These are phyloP conservation scores for Dione vanillae DNA, from an alignment of 2,888 invertebrate genomes.

Conservation along the genomic window DNA sequence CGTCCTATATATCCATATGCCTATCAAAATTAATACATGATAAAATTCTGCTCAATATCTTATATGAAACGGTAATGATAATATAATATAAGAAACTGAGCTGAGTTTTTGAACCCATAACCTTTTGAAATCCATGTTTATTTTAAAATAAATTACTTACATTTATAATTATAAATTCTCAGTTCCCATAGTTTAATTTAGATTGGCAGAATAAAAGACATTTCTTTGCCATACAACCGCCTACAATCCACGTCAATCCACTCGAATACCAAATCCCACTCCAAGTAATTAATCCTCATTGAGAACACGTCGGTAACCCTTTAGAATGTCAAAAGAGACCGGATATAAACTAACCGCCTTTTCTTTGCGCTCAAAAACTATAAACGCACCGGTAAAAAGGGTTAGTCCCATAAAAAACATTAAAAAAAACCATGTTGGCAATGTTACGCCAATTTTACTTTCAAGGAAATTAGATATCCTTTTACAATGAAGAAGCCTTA, in stretches of 20 bases:
- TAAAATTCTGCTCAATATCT: too few relatives aligned
- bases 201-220: constrained; percentile 41
- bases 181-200: constrained; percentile 17
- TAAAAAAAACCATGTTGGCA: constrained; percentile 64
- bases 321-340: constrained; percentile 74
- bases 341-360: constrained; percentile 85
- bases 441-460: constrained; percentile 84
- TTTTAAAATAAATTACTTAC: background rate
- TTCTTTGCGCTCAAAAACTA: constrained; percentile 77
- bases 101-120: too few relatives aligned
- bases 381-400: constrained; percentile 74
- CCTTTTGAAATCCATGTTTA: too few relatives aligned
- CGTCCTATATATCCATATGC: too few relatives aligned
- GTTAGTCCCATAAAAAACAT: constrained; percentile 65
- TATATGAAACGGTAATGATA: too few relatives aligned
- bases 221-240: constrained; percentile 45
- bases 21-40: too few relatives aligned
- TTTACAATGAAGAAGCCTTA: constrained; percentile 74
- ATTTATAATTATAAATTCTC: background rate
- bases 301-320: constrained; percentile 74
- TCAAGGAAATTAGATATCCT: constrained; percentile 84
- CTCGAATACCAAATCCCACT: constrained; percentile 72
- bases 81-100: too few relatives aligned
- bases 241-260: constrained; percentile 65
- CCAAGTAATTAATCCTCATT: constrained; percentile 82